Evolutionary conservation across 2,888 invertebrate genomes (phyloP).

Genomic region (Drosophila paucipuncta): DNA sequence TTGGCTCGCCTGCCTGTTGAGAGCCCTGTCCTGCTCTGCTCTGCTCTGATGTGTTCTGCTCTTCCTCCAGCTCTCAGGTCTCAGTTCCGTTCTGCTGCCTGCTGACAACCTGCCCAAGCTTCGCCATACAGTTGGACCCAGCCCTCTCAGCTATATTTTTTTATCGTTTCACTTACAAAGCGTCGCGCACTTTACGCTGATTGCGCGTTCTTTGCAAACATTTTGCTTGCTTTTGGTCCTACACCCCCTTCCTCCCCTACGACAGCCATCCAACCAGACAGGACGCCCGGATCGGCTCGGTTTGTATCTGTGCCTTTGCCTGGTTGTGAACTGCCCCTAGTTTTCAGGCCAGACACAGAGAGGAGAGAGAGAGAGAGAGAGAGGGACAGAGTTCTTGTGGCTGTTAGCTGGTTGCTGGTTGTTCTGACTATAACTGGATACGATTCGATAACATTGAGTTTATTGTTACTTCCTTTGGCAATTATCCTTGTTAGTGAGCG

Average conservation of each 20-base stretch:
- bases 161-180: conserved; percentile 80
- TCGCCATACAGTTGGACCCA: not conserved
- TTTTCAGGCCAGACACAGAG: conserved; percentile 28
- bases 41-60: not conserved
- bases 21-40: not conserved
- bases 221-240: conserved; percentile 57
- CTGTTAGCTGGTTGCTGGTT: conserved; percentile 24
- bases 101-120: conserved; percentile 6
- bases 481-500: conserved; percentile 74
- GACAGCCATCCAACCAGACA: conserved; percentile 11
- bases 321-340: conserved; percentile 18
- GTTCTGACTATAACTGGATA: conserved; percentile 38
- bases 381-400: conserved; percentile 1
- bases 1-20: conserved; percentile 3
- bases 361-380: not conserved
- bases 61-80: conserved; percentile 9
- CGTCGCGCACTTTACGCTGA: conserved; percentile 79
- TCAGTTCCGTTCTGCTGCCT: conserved; percentile 34
- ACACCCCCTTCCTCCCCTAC: no score
- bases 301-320: conserved; percentile 19
- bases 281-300: conserved; percentile 26
- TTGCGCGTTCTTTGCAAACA: conserved; percentile 75
- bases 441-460: conserved; percentile 75
- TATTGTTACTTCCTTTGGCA: conserved; percentile 79
- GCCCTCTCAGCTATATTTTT: conserved; percentile 24